A percentile compares a stretch with the other conserved stretches of the same genome.
phyloP scores from a whole-genome alignment of 2,888 invertebrate species.

The Entomobrya proxima region DNA sequence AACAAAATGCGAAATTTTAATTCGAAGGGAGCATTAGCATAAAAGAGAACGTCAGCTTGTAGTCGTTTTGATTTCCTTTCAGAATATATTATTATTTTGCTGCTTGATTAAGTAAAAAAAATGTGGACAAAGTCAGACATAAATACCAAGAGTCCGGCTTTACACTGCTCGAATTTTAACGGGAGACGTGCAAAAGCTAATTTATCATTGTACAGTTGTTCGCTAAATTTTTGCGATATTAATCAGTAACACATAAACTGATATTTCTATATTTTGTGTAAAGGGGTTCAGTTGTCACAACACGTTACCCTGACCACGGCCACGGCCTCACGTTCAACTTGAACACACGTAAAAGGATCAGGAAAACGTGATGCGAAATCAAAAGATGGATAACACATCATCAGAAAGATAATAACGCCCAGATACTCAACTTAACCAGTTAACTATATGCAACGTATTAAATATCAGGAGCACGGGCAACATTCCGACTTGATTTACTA shows the following conservation, averaged over 20 bases:
- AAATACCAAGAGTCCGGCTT: neutral
- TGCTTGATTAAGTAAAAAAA: neutral
- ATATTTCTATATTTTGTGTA: neutral
- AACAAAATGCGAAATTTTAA: too few relatives aligned
- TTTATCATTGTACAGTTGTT: constrained; percentile 19
- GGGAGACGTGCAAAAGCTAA: constrained; percentile 4
- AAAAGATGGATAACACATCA: neutral
- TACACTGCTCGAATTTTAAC: constrained; percentile 13
- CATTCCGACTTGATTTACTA: neutral
- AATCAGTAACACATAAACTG: constrained; percentile 16
- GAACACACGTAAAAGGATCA: neutral
- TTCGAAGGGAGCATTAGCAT: too few relatives aligned
- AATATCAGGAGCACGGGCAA: neutral
- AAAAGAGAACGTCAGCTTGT: too few relatives aligned
- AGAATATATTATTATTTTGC: too few relatives aligned
- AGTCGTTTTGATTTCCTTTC: too few relatives aligned
- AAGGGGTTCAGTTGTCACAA: constrained; percentile 28
- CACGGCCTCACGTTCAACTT: constrained; percentile 9
- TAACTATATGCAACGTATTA: neutral
- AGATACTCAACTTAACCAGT: neutral
- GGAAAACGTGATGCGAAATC: constrained; percentile 11
- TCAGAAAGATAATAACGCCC: constrained; percentile 15
- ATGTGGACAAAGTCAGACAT: neutral
- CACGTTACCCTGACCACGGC: constrained; percentile 9
- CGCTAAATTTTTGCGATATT: neutral